phyloP scores from a whole-genome alignment of 2,888 invertebrate genomes.

The Drosophila lacicola region DNA sequence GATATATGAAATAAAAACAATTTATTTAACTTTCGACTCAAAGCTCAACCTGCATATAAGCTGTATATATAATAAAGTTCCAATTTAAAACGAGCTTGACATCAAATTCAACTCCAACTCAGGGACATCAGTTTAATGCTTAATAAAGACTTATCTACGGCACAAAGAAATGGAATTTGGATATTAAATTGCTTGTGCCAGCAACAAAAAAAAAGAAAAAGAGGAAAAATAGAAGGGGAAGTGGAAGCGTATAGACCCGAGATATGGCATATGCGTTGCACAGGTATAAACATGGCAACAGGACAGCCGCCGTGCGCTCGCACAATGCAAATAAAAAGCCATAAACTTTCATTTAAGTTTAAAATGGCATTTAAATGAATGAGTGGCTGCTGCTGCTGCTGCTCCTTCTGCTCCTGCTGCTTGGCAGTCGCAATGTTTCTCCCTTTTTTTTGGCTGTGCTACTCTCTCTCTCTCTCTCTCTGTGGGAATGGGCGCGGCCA shows the following conservation, averaged over 20 bases:
- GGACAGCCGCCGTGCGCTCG: constrained; percentile 29
- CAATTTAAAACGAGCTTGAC: background rate
- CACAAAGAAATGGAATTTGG: constrained; percentile 33
- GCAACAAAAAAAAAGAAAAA: background rate
- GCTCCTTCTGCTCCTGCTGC: constrained; percentile 10
- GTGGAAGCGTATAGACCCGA: background rate
- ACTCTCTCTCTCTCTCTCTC: background rate
- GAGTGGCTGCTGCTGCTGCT: constrained; percentile 64
- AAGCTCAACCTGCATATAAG: background rate
- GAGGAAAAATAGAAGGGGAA: background rate
- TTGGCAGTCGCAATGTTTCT: constrained; percentile 19
- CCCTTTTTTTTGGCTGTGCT: constrained; percentile 18
- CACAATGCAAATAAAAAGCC: constrained; percentile 75
- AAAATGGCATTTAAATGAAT: constrained; percentile 84
- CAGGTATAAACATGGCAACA: constrained; percentile 38
- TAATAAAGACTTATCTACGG: constrained; percentile 40
- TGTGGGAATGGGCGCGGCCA: constrained; percentile 23
- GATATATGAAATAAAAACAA: background rate
- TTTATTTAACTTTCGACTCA: background rate
- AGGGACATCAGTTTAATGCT: constrained; percentile 7
- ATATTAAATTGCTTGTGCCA: constrained; percentile 35
- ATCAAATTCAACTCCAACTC: constrained; percentile 12
- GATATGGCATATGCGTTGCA: constrained; percentile 2
- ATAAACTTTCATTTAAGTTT: constrained; percentile 83
- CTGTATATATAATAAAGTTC: background rate